phyloP scores from a whole-genome alignment of 2,888 invertebrate species.

The Anaspis maculata region DNA sequence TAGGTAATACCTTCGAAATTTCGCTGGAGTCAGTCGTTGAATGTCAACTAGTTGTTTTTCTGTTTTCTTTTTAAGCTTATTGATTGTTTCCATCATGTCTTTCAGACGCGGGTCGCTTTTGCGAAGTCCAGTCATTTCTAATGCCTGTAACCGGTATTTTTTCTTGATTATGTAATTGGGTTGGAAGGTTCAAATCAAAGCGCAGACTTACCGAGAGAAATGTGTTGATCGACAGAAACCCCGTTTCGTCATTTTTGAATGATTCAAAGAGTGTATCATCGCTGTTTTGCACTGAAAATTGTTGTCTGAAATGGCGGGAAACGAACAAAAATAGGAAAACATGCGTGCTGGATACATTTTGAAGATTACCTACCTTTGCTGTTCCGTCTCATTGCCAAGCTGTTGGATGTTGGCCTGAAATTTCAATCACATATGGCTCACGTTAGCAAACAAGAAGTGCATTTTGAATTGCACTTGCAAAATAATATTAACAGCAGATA shows the following conservation, averaged over 20 bases:
- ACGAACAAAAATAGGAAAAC: too few species aligned
- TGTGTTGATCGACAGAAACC: constrained; percentile 72
- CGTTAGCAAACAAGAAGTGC: too few species aligned
- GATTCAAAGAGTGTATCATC: constrained; percentile 89
- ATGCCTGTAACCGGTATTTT: constrained; percentile 64
- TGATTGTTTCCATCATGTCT: constrained; percentile 79
- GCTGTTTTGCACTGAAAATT: too few species aligned
- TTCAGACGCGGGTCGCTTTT: constrained; percentile 84
- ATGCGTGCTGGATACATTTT: too few species aligned
- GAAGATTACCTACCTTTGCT: constrained; percentile 12
- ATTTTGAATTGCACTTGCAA: too few species aligned
- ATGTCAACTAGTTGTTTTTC: constrained; percentile 73
- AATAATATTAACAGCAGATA: constrained; percentile 2
- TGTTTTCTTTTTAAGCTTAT: constrained; percentile 69
- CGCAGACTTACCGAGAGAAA: constrained; percentile 65
- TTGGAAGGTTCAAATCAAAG: too few species aligned
- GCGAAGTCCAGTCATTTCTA: constrained; percentile 78
- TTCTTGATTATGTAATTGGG: constrained; percentile 6
- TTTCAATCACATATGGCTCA: constrained; percentile 8
- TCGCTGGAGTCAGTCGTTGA: constrained; percentile 71
- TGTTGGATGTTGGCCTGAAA: constrained; percentile 17
- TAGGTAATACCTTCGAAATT: constrained; percentile 70
- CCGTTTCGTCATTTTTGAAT: constrained; percentile 80
- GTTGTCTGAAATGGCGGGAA: too few species aligned
- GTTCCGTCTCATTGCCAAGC: constrained; percentile 5